Base-by-base conservation (phyloP, 2,888 invertebrate genomes). In the Agriopis aurantiaria region DNA sequence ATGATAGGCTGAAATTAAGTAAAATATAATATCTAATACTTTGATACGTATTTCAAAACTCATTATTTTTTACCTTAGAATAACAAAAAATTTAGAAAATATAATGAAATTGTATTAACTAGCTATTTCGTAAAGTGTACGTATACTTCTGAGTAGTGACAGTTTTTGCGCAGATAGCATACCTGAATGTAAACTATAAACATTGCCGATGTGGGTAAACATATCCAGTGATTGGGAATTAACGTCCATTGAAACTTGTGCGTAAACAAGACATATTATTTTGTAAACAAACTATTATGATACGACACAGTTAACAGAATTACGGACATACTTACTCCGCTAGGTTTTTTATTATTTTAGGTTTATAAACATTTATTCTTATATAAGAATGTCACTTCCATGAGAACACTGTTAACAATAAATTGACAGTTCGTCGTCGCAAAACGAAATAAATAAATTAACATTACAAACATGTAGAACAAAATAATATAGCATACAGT, bases 221-320 rank as follows among this genome's bases (percentile, higher is more conserved):
- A 58, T 48, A 45, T 45, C n/a, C 1, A 8, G 3, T 46, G 12
- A 12, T 33, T 48, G 46, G 58, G 5, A 23, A 58, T 58, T 33
- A 41, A 8, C 8, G 8, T 57, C 46, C n/a, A 48, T 46, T 46
- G 46, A 46, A 48, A 48, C 23, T 46, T 46, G 14, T 23, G 9
- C 46, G 33, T 58, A 46, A 58, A 58, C 23, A 58, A 23, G 11
- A 23, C 11, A 40, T 58, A 46, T 33, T 33, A 33, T 58, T 58
- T 58, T 58, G 46, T 58, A 58, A 58, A 58, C 58, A 58, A 17
- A 33, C 33, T 23, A 58, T 46, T 46, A 17, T 58, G 23, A 57
- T 23, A 12, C 46, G 45, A 12, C 23, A 10, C 9, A 43, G 43
- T 46, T 23, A 12, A 58, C 46, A 12, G 3, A 58, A 8, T 33